phyloP scores from a whole-genome alignment of 2,888 invertebrate genomes.

The Lymantria monacha region DNA sequence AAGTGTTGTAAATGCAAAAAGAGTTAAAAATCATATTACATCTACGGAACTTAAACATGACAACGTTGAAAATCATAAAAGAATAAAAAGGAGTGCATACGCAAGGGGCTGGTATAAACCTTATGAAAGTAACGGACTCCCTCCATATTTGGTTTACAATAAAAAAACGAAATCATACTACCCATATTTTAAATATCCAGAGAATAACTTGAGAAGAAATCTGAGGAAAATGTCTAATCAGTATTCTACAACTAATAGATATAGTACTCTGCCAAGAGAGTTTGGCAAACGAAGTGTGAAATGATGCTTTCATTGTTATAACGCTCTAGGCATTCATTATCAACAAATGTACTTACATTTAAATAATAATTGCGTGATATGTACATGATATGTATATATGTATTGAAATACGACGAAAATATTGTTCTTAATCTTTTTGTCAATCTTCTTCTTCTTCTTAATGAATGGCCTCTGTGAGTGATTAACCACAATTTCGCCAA shows the following conservation, averaged over 20 bases:
- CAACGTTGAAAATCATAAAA: slow-evolving; percentile 19
- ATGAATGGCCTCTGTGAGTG: too few species aligned
- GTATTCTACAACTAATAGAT: slow-evolving; percentile 5
- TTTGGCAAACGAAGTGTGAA: neutral
- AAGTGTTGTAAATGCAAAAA: slow-evolving; percentile 18
- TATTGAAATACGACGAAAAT: too few species aligned
- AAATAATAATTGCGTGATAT: too few species aligned
- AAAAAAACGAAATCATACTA: slow-evolving; percentile 63
- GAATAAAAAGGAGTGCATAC: slow-evolving; percentile 43
- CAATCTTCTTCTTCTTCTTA: too few species aligned
- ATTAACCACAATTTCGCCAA: too few species aligned
- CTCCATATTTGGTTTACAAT: slow-evolving; percentile 68
- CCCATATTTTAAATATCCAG: slow-evolving; percentile 62
- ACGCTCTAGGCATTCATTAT: neutral
- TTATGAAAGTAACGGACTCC: slow-evolving; percentile 41
- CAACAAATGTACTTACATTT: too few species aligned
- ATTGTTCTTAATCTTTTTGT: too few species aligned
- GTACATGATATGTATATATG: too few species aligned
- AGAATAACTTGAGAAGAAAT: slow-evolving; percentile 41
- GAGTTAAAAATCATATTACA: slow-evolving; percentile 7
- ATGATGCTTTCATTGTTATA: neutral
- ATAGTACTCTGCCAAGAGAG: slow-evolving; percentile 6
- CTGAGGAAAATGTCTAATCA: slow-evolving; percentile 20
- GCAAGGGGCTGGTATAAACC: slow-evolving; percentile 38
- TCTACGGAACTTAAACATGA: neutral